A percentile compares a stretch with the other conserved stretches of the same genome.
These are phyloP conservation scores for Lasiurus borealis DNA, from an alignment of 2,113 vertebrate species.

Conservation along the genomic window DNA sequence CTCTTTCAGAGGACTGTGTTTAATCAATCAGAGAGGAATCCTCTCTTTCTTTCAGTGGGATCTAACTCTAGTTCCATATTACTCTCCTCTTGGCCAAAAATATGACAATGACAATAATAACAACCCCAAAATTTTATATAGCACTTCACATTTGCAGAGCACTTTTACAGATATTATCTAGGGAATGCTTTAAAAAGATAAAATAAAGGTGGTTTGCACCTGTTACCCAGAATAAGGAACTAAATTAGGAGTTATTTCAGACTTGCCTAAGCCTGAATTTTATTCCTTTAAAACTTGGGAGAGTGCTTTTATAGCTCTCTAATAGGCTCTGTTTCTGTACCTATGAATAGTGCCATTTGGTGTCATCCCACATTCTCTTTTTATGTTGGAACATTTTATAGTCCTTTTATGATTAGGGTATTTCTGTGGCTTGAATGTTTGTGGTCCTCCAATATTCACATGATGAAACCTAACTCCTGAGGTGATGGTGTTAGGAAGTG, in stretches of 20 bases:
- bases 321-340: neutral
- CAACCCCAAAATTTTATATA: constrained; percentile 32
- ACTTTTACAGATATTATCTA: neutral
- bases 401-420: neutral
- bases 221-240: neutral
- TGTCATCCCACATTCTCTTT: constrained; percentile 46
- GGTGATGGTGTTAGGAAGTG: neutral
- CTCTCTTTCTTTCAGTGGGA: neutral
- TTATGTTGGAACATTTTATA: constrained; percentile 19
- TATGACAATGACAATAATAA: constrained; percentile 34
- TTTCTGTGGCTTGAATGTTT: neutral
- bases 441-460: neutral
- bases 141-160: constrained; percentile 1
- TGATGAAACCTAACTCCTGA: neutral
- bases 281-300: constrained; percentile 38
- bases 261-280: neutral
- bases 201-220: neutral
- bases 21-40: neutral
- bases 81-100: neutral
- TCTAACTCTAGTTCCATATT: neutral
- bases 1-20: neutral
- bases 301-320: constrained; percentile 19
- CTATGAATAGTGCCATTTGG: constrained; percentile 14
- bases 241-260: constrained; percentile 57
- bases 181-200: neutral